phyloP scores from a whole-genome alignment of 2,888 invertebrate species.

The Rhaphigaster nebulosa region DNA sequence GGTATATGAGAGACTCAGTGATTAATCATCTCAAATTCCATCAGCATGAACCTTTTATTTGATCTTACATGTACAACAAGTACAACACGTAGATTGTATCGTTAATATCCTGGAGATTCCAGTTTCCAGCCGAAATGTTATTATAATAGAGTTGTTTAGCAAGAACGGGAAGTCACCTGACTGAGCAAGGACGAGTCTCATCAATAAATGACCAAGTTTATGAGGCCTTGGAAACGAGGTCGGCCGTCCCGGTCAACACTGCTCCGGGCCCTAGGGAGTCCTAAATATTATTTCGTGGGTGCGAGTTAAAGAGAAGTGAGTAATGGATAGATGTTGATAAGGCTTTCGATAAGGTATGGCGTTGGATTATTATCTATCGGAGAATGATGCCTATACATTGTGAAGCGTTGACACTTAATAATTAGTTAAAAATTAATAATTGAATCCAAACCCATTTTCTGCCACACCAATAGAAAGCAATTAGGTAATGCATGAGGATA shows the following conservation, averaged over 20 bases:
- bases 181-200: neutral
- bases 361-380: neutral
- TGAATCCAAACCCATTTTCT: neutral
- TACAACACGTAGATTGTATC: no score
- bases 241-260: neutral
- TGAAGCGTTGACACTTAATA: neutral
- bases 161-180: neutral
- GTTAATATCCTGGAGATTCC: neutral
- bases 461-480: no score
- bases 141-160: neutral
- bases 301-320: no score
- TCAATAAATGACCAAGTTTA: constrained; percentile 41
- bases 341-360: neutral
- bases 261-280: neutral
- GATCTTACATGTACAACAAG: no score
- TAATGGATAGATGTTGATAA: neutral
- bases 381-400: neutral
- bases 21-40: no score
- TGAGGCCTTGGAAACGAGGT: neutral
- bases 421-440: neutral
- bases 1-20: no score
- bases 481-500: no score
- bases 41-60: no score
- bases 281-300: neutral
- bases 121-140: neutral